Evolutionary conservation across 2,113 vertebrate genomes (phyloP), one percentile per base, ranked within the genome.

Genomic region (Apeltes quadracus): DNA sequence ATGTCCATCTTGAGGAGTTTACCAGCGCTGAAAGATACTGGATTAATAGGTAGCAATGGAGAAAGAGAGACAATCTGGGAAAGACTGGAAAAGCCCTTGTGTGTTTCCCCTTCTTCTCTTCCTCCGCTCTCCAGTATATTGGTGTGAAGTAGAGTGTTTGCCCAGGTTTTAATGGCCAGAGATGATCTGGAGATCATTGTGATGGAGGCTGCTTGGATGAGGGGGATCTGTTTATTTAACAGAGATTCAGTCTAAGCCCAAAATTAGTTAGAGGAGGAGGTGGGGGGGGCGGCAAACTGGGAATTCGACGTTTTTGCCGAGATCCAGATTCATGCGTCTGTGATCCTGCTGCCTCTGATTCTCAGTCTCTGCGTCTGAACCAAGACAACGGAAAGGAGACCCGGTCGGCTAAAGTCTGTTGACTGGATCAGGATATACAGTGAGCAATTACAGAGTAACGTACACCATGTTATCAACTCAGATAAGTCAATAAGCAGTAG

Each of bases 121-220:
- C 46, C 74, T 91, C 78, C 87, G 91, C 89, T 94, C 95, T 94
- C 92, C 91, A 83, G 89, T 92, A 94, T 94, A 91, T 94, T 92
- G 93, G 92, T 92, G 92, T 90, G 62, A 93, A 95, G 95, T 94
- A 95, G 95, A 94, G 95, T 98, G 95, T 98, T 96, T 98, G 95
- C 93, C 90, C 90, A 94, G 94, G 95, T 96, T 97, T 99, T 98
- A 98, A 97, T 98, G 96, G 96, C 94, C 91, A 94, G 94, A 94
- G 96, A 95, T 97, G 95, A 95, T 94, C 93, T 93, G 89, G 84
- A 90, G 93, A 97, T 97, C 96, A 96, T 96, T 94, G 94, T 88
- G 90, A 92, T 69, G 84, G 75, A 82, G 78, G 79, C 69, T 38
- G 72, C 66, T 58, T 78, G 81, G 67, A 81, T 83, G 83, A 83